These are phyloP conservation scores for Eledona agricola DNA, from an alignment of 2,888 invertebrate species.

Conservation along the genomic window DNA sequence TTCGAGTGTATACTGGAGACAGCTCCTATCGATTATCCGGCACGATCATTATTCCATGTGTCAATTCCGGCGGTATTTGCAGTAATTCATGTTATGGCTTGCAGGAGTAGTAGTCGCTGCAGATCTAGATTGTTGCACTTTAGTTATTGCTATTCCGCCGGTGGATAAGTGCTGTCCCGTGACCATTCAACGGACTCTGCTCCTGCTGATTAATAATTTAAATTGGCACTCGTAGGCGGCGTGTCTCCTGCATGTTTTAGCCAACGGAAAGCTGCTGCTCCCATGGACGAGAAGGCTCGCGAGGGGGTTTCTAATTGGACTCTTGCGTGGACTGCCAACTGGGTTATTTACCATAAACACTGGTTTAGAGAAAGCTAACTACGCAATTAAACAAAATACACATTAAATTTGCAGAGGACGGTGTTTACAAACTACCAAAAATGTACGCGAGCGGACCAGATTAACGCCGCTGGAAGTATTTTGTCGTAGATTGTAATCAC, in stretches of 20 bases:
- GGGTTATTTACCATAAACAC: too few species aligned
- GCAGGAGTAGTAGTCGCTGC: constrained; percentile 33
- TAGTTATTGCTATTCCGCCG: constrained; percentile 40
- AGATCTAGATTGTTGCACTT: constrained; percentile 43
- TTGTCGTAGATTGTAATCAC: too few species aligned
- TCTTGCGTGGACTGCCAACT: constrained; percentile 6
- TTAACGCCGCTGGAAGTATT: too few species aligned
- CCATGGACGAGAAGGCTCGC: neutral
- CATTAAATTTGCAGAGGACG: too few species aligned
- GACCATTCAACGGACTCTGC: constrained; percentile 34
- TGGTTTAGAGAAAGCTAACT: too few species aligned
- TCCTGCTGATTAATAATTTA: constrained; percentile 43
- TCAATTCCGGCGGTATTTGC: constrained; percentile 47
- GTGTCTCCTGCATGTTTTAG: constrained; percentile 1
- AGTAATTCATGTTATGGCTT: constrained; percentile 46
- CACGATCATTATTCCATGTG: constrained; percentile 49
- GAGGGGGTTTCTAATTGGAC: constrained; percentile 9
- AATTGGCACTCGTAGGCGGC: constrained; percentile 42
- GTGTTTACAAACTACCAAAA: too few species aligned
- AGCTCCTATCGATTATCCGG: constrained; percentile 48
- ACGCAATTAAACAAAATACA: too few species aligned
- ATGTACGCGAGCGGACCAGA: too few species aligned
- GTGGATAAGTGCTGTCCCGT: constrained; percentile 32
- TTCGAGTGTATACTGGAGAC: constrained; percentile 38
- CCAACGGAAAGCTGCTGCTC: neutral